Conservation (phyloP, 2,113 vertebrate species). For the Macquaria australasica region DNA sequence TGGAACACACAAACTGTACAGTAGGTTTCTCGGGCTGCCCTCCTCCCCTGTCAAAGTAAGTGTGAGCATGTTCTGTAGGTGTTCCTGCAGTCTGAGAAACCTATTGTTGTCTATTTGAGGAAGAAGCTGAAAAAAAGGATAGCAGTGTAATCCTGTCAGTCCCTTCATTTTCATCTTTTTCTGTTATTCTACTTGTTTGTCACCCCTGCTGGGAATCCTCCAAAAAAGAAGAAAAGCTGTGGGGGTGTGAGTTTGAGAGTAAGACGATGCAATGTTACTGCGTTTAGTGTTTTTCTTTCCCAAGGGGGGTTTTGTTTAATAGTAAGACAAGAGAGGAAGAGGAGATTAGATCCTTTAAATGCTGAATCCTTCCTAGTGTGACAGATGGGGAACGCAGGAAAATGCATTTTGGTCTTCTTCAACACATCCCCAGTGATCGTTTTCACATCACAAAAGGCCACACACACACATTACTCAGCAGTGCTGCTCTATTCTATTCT, state of each 20-base stretch:
- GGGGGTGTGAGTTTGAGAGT: constrained; percentile 1
- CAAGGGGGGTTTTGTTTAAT: neutral
- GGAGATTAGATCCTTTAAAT: constrained; percentile 11
- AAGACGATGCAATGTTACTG: neutral
- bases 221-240: constrained; percentile 15
- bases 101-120: constrained; percentile 24
- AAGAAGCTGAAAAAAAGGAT: neutral
- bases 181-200: constrained; percentile 5
- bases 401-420: constrained; percentile 3
- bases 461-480: constrained; percentile 48
- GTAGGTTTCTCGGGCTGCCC: neutral
- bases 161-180: constrained; percentile 18
- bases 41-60: neutral
- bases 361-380: neutral
- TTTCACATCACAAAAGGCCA: constrained; percentile 41
- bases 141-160: constrained; percentile 9
- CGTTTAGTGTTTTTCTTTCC: neutral
- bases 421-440: constrained; percentile 19
- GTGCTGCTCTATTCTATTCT: constrained; percentile 36
- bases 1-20: neutral
- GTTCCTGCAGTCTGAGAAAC: neutral
- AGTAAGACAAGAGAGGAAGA: neutral
- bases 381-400: neutral
- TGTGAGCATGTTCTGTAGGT: constrained; percentile 1
- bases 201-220: constrained; percentile 32